Conservation (phyloP, 2,113 vertebrate genomes). For the Guaruba guarouba region DNA sequence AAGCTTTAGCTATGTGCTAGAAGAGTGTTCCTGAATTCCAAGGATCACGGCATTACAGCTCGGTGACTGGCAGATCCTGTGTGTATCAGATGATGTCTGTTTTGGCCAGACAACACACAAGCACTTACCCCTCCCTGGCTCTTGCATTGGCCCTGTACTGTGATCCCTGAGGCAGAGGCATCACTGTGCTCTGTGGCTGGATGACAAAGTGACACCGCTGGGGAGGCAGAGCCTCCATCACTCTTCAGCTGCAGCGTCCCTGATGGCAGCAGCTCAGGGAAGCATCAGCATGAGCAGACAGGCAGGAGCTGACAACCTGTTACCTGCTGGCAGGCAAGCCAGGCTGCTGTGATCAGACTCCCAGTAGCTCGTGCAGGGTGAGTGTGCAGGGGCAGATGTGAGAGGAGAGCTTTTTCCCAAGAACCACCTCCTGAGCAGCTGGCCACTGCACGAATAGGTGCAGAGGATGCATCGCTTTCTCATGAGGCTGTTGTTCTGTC, state of each 20-base stretch:
- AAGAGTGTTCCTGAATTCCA: not conserved
- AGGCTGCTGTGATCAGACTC: not conserved
- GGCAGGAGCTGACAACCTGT: not conserved
- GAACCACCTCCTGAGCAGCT: not conserved
- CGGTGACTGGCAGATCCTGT: not conserved
- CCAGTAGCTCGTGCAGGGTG: not conserved
- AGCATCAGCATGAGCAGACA: rapidly evolving
- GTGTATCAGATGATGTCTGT: too few species aligned
- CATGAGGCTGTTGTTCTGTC: not conserved
- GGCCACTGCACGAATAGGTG: not conserved
- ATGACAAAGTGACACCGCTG: rapidly evolving
- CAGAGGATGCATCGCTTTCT: not conserved
- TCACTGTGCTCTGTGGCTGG: rapidly evolving
- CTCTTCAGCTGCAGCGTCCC: not conserved
- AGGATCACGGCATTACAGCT: rapidly evolving
- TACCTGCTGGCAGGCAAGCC: not conserved
- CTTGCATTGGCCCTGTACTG: rapidly evolving
- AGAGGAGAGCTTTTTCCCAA: not conserved
- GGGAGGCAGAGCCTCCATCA: not conserved
- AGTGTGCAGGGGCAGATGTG: not conserved
- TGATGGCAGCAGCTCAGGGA: not conserved
- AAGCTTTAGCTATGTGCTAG: not conserved
- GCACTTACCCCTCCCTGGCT: not conserved
- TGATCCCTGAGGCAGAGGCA: not conserved
- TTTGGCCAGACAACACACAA: not conserved